These are phyloP conservation scores for Dynastes maya DNA, from an alignment of 2,888 invertebrate genomes.

Conservation along the genomic window DNA sequence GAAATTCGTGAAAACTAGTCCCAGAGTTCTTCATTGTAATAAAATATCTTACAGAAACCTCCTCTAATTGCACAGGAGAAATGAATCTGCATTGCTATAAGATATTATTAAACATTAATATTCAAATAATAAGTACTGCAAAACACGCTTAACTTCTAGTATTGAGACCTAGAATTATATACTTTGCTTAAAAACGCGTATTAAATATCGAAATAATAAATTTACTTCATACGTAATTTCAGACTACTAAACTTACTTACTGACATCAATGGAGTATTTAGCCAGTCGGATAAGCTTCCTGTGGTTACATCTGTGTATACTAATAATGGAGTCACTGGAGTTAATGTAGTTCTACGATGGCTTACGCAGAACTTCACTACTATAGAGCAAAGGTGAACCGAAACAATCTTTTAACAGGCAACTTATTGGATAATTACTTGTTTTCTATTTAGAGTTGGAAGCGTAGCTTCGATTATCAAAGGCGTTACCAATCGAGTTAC, in stretches of 20 bases:
- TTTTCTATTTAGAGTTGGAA: slow-evolving; percentile 31
- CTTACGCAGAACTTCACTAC: slow-evolving; percentile 69
- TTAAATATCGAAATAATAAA: background rate
- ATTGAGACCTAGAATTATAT: too few relatives aligned
- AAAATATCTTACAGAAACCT: too few relatives aligned
- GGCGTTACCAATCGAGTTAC: slow-evolving; percentile 43
- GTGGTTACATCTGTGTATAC: slow-evolving; percentile 58
- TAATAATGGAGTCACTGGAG: slow-evolving; percentile 70
- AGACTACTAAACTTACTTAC: background rate
- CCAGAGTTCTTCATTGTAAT: too few relatives aligned
- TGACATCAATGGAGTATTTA: background rate
- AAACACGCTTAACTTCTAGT: too few relatives aligned
- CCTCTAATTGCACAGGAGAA: too few relatives aligned
- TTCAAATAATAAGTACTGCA: too few relatives aligned
- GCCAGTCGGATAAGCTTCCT: slow-evolving; percentile 40
- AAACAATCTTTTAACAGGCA: background rate
- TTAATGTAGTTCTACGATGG: slow-evolving; percentile 71
- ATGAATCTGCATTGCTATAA: too few relatives aligned
- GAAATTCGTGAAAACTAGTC: too few relatives aligned
- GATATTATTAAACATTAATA: too few relatives aligned
- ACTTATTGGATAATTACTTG: background rate
- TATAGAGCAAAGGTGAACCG: slow-evolving; percentile 42
- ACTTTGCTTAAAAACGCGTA: too few relatives aligned
- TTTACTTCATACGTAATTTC: background rate
- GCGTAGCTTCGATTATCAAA: slow-evolving; percentile 24